These are phyloP conservation scores for Parus major DNA, from an alignment of 2,113 vertebrate species.

Conservation along the genomic window DNA sequence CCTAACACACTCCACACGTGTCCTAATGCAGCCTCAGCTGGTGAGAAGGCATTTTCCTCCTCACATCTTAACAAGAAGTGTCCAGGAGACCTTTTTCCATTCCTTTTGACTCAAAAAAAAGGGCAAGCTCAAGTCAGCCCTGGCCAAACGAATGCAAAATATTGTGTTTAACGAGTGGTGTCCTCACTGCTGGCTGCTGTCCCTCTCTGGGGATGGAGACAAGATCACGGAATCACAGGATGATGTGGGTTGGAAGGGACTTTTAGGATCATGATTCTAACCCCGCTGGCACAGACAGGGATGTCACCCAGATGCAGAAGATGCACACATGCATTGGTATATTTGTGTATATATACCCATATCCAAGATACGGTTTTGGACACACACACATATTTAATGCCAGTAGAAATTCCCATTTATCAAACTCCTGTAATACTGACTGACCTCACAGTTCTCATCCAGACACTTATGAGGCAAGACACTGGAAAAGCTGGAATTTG, in stretches of 20 bases:
- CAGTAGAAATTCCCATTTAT: background rate
- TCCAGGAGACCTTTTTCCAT: background rate
- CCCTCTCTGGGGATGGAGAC: background rate
- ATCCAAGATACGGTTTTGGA: background rate
- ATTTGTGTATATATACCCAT: background rate
- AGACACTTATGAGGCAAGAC: background rate
- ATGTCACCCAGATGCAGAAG: background rate
- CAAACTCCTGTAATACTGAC: background rate
- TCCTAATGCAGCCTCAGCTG: background rate
- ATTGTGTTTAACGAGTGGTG: background rate
- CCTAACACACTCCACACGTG: accelerated
- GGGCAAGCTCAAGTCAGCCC: background rate
- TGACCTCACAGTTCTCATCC: background rate
- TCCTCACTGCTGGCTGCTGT: background rate
- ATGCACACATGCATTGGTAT: background rate
- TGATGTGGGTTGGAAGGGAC: background rate
- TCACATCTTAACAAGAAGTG: background rate
- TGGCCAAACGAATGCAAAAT: background rate
- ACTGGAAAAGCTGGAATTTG: background rate
- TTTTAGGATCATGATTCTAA: background rate
- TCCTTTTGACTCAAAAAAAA: background rate
- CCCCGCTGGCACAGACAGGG: accelerated
- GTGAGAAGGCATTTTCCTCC: background rate
- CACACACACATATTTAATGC: background rate
- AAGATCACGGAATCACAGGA: background rate